Conservation (phyloP, 2,888 invertebrate genomes). For the Nomada ferruginata region DNA sequence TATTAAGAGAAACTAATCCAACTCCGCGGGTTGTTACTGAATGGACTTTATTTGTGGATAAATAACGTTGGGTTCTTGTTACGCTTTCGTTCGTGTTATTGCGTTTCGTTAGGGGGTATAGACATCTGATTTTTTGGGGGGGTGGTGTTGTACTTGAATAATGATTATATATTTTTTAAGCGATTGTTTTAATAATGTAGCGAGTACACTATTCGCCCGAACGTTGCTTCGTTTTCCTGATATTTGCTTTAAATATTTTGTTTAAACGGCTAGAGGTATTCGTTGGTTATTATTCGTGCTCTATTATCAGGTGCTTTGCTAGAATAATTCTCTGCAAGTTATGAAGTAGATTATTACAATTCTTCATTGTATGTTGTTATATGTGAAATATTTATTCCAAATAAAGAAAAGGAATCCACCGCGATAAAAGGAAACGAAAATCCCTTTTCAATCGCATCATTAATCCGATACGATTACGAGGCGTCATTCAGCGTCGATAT, state of each 20-base stretch:
- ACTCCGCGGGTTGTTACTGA: background rate
- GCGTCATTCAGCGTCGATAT: slow-evolving; percentile 31
- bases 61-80: background rate
- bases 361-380: background rate
- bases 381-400: background rate
- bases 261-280: no score
- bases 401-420: background rate
- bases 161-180: no score
- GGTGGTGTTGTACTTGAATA: no score
- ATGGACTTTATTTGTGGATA: background rate
- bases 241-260: no score
- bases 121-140: background rate
- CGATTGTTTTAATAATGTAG: no score
- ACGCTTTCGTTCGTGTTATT: background rate
- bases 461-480: slow-evolving; percentile 36
- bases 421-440: background rate
- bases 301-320: no score
- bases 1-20: slow-evolving; percentile 21
- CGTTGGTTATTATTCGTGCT: no score
- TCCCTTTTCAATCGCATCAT: slow-evolving; percentile 37
- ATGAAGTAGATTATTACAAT: no score
- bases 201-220: no score
- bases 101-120: background rate
- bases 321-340: no score
- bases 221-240: no score